Evolutionary conservation across 2,113 vertebrate species (phyloP).

Genomic region (Microcebus jonahi): DNA sequence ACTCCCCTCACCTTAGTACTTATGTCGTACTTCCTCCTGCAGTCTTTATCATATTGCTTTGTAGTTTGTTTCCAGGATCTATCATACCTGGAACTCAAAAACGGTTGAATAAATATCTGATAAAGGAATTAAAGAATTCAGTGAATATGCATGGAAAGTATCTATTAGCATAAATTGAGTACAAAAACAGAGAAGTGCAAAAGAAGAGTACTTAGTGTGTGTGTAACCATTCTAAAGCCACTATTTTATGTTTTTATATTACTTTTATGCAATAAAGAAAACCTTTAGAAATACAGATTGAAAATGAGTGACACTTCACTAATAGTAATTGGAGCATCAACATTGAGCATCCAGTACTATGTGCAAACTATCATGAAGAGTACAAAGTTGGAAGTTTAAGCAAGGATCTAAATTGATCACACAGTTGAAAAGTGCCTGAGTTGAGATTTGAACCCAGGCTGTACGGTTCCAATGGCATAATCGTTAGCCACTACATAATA

Average conservation of each 20-base stretch:
- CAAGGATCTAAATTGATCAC: not conserved
- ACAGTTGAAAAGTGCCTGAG: not conserved
- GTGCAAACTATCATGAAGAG: not conserved
- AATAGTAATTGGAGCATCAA: not conserved
- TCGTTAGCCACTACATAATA: not conserved
- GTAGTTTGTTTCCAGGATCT: not conserved
- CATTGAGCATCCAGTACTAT: not conserved
- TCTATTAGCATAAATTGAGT: not conserved
- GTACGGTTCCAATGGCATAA: not conserved
- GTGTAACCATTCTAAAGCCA: not conserved
- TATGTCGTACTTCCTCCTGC: not conserved
- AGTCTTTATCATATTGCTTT: not conserved
- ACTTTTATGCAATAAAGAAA: constrained; percentile 2
- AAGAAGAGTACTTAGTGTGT: not conserved
- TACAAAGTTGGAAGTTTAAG: constrained; percentile 12
- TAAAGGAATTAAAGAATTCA: constrained; percentile 29
- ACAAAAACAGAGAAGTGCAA: not conserved
- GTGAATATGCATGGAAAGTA: not conserved
- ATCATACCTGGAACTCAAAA: not conserved
- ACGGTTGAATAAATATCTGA: not conserved
- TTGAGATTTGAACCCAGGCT: not conserved
- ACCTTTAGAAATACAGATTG: not conserved
- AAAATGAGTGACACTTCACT: not conserved
- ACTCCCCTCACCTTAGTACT: not conserved
- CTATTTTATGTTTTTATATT: not conserved